Conservation (phyloP, 2,797 vertebrate genomes). For the Sciurus vulgaris region DNA sequence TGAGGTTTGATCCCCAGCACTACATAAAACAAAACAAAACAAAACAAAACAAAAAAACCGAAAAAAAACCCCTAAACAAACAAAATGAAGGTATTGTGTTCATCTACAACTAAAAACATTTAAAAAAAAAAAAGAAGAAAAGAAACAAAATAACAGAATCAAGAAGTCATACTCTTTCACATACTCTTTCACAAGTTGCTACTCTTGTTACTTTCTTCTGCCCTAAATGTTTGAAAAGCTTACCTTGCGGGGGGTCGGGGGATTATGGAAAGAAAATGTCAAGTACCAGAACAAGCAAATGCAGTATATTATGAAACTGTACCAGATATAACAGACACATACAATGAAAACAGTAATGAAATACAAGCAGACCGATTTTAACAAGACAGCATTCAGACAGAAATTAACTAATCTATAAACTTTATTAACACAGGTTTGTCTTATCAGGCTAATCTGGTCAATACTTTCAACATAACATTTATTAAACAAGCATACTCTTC, state of each 20-base stretch:
- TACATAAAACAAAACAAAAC: too few species aligned
- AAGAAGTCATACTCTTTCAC: background rate
- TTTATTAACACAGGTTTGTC: slow-evolving; percentile 43
- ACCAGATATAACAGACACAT: slow-evolving; percentile 32
- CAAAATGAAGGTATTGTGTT: too few species aligned
- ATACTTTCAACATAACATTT: slow-evolving; percentile 36
- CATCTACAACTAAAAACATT: too few species aligned
- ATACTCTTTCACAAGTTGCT: background rate
- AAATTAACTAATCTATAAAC: slow-evolving; percentile 36
- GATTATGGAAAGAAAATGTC: slow-evolving; percentile 41
- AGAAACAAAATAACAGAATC: slow-evolving; percentile 19
- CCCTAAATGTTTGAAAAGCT: slow-evolving; percentile 11
- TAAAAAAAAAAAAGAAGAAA: too few species aligned
- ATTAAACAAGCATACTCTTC: slow-evolving; percentile 2
- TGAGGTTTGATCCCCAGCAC: too few species aligned
- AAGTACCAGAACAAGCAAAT: slow-evolving; percentile 14
- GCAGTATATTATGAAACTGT: slow-evolving; percentile 8
- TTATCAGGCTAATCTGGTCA: background rate
- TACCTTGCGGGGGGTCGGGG: background rate
- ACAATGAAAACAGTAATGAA: background rate
- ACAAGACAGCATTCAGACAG: slow-evolving; percentile 43
- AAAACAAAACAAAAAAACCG: too few species aligned
- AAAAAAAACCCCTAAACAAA: too few species aligned
- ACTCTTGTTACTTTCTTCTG: slow-evolving; percentile 14
- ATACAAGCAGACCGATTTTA: background rate